These are phyloP conservation scores for Echinops telfairi DNA, from an alignment of 2,113 vertebrate species.

Conservation along the genomic window DNA sequence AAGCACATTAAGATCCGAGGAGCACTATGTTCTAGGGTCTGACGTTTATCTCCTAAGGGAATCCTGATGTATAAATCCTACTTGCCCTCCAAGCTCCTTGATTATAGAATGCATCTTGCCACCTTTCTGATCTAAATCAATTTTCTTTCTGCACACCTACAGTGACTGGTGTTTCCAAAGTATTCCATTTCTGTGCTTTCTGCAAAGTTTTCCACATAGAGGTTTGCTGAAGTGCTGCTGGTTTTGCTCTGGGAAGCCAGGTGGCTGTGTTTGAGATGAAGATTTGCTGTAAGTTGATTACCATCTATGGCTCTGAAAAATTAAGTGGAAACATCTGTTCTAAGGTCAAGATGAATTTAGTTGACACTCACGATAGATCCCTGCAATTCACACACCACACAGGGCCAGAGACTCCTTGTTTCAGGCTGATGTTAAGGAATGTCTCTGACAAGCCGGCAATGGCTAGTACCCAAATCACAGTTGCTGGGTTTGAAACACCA, in stretches of 20 bases:
- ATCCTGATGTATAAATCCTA: background rate
- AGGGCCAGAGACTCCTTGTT: slow-evolving; percentile 51
- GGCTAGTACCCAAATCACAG: background rate
- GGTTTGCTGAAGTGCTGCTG: slow-evolving; percentile 24
- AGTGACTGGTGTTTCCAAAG: slow-evolving; percentile 53
- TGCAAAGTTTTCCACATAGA: slow-evolving; percentile 36
- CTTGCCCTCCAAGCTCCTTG: slow-evolving; percentile 36
- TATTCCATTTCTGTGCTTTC: slow-evolving; percentile 53
- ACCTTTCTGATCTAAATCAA: slow-evolving; percentile 66
- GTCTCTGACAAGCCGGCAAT: background rate
- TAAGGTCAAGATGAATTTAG: slow-evolving; percentile 76
- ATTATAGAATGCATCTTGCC: slow-evolving; percentile 32
- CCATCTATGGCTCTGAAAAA: slow-evolving; percentile 72
- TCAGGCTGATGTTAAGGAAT: background rate
- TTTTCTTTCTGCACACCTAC: slow-evolving; percentile 50
- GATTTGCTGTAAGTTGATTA: slow-evolving; percentile 79
- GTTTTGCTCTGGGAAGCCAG: slow-evolving; percentile 70
- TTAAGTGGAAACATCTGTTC: slow-evolving; percentile 79
- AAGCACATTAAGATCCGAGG: background rate
- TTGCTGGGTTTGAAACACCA: slow-evolving; percentile 2
- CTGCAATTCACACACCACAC: slow-evolving; percentile 40
- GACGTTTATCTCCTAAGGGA: slow-evolving; percentile 32
- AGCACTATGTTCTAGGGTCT: background rate
- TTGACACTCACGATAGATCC: slow-evolving; percentile 68
- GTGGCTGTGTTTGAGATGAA: slow-evolving; percentile 71